These are phyloP conservation scores for Salpingus planirostris DNA, from an alignment of 2,888 invertebrate genomes.

Conservation along the genomic window DNA sequence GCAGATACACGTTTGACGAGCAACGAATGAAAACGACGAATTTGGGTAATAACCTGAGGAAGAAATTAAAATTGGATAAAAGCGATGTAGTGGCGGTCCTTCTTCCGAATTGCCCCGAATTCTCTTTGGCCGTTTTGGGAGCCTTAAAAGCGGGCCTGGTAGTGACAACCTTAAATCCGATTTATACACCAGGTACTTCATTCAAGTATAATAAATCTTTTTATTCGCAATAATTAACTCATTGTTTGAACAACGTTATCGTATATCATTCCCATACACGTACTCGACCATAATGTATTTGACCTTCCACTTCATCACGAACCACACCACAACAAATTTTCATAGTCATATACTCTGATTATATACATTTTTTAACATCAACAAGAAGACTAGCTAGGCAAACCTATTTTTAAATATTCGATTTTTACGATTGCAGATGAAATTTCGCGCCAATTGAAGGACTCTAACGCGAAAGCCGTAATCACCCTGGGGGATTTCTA, in stretches of 20 bases:
- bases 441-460: conserved; percentile 51
- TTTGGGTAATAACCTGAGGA: conserved; percentile 47
- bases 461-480: conserved; percentile 52
- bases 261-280: too few species aligned
- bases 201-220: too few species aligned
- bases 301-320: too few species aligned
- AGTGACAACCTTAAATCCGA: conserved; percentile 65
- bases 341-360: too few species aligned
- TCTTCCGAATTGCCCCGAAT: conserved; percentile 71
- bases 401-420: too few species aligned
- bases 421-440: conserved; percentile 54
- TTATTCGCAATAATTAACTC: too few species aligned
- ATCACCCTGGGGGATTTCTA: conserved; percentile 51
- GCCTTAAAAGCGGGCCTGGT: conserved; percentile 59
- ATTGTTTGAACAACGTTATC: too few species aligned
- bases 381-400: too few species aligned
- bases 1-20: conserved; percentile 63
- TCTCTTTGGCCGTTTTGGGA: conserved; percentile 57
- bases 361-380: too few species aligned
- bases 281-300: too few species aligned
- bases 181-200: conserved; percentile 52
- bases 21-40: conserved; percentile 53
- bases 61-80: conserved; percentile 54
- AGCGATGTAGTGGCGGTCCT: conserved; percentile 63
- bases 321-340: too few species aligned